Conservation (phyloP, 1,140 invertebrate genomes). For the Ylistrum balloti region DNA sequence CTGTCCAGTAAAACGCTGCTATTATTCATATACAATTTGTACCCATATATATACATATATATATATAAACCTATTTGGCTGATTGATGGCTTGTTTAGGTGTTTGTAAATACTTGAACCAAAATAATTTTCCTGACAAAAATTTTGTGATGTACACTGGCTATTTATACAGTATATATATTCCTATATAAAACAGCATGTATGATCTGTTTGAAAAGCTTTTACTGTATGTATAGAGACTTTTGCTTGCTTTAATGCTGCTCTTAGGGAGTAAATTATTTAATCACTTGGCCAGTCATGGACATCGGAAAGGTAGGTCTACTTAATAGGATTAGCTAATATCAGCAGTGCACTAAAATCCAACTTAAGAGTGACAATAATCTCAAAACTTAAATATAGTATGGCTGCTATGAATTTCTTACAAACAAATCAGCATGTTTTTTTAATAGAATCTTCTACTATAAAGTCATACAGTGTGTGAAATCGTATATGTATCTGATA, state of each 20-base stretch:
- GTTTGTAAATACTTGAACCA: too few species aligned
- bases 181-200: background rate
- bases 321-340: too few species aligned
- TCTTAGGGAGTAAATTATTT: conserved; percentile 76
- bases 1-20: too few species aligned
- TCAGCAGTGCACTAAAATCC: too few species aligned
- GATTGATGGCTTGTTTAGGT: too few species aligned
- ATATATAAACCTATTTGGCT: too few species aligned
- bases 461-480: too few species aligned
- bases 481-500: background rate
- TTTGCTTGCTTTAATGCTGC: conserved; percentile 44
- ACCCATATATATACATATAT: too few species aligned
- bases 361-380: too few species aligned
- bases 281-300: conserved; percentile 73
- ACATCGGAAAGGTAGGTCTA: conserved; percentile 69
- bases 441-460: background rate
- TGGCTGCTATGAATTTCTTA: background rate
- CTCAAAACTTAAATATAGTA: background rate
- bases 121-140: background rate
- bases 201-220: background rate
- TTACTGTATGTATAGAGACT: background rate
- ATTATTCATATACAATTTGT: too few species aligned
- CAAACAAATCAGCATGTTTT: background rate
- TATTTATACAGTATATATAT: background rate
- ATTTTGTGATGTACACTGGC: background rate